Base-by-base conservation (phyloP, 2,797 vertebrate species). In the Catamblyrhynchus diadema region DNA sequence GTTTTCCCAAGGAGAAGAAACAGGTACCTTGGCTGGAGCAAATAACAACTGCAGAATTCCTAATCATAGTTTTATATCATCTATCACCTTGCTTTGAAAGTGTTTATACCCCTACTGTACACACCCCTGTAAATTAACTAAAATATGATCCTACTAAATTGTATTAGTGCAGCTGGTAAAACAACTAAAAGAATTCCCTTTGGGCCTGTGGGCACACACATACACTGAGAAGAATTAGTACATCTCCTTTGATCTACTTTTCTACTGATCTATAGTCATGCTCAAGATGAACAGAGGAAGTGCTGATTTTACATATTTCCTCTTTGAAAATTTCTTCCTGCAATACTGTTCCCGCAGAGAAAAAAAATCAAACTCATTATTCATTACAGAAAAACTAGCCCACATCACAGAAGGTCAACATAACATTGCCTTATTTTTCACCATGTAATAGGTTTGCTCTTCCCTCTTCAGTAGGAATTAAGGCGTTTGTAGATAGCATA, bases 171-270 rank as follows among this genome's bases (percentile, higher is more conserved):
- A 93, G 59, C 88, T 93, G 32, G 42, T 64, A 50, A 87, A 75
- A 73, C 30, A 77, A 47, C 35, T 16, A 44, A 62, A 50, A 90
- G 23, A 93, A 80, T 69, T 89, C 92, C 81, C 65, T 91, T 59
- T 42, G 65, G 75, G 79, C 56, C 35, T 3, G 8, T 3, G 5
- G 57, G 61, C 0, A 0, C 44, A 67, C 0, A 0, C 37, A 30
- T 11, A 41, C 12, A 28, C 72, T 1, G 3, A 73, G 54, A 94
- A 65, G 72, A 92, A 86, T 88, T 61, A 86, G 45, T 18, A 41
- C 65, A 69, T 39, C 67, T 82, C 81, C 86, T 94, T 74, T 94
- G 91, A 94, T 93, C 84, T 95, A 5, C 71, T 86, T 57, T 73
- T 85, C 83, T 54, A 57, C 42, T 74, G 41, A 92, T 92, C 69